Percentiles rank a stretch among this genome's conserved stretches.
Conservation (phyloP, 35 echinoderm and acorn worm species). For the Chiridota heheva region DNA sequence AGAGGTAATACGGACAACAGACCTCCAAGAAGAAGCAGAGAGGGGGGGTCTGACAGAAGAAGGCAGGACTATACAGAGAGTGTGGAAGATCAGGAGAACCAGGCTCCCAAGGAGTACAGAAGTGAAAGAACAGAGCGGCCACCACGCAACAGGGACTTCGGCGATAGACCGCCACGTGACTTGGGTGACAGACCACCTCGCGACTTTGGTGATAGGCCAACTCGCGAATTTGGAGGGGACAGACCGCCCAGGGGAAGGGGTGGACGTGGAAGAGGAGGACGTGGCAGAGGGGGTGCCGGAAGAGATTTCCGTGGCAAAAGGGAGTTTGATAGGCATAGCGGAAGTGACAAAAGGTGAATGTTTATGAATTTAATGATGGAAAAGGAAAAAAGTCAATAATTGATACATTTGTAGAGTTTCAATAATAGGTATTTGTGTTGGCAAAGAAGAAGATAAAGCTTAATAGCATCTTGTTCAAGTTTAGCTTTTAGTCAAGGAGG, state of each 20-base stretch:
- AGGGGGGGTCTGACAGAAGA: conserved; percentile 12
- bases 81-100: conserved; percentile 76
- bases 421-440: too few species aligned
- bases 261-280: conserved; percentile 53
- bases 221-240: conserved; percentile 53
- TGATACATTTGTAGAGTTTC: too few species aligned
- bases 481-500: too few species aligned
- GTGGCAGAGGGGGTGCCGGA: conserved; percentile 48
- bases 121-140: conserved; percentile 37
- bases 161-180: conserved; percentile 16
- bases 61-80: conserved; percentile 79
- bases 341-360: conserved; percentile 89
- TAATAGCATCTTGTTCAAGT: too few species aligned
- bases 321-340: conserved; percentile 95
- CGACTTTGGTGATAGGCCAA: conserved; percentile 47
- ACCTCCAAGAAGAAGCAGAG: conserved; percentile 30
- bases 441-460: too few species aligned
- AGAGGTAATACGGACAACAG: conserved; percentile 37
- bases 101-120: conserved; percentile 66
- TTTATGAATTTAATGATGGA: background rate
- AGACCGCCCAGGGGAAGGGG: conserved; percentile 65
- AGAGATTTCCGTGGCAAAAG: conserved; percentile 73
- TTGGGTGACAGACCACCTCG: conserved; percentile 38
- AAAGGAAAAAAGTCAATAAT: background rate
- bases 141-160: conserved; percentile 25